Percentiles rank a stretch among this genome's conserved stretches.
Conservation (phyloP, 1,140 invertebrate genomes). For the Neodiprion lecontei region DNA sequence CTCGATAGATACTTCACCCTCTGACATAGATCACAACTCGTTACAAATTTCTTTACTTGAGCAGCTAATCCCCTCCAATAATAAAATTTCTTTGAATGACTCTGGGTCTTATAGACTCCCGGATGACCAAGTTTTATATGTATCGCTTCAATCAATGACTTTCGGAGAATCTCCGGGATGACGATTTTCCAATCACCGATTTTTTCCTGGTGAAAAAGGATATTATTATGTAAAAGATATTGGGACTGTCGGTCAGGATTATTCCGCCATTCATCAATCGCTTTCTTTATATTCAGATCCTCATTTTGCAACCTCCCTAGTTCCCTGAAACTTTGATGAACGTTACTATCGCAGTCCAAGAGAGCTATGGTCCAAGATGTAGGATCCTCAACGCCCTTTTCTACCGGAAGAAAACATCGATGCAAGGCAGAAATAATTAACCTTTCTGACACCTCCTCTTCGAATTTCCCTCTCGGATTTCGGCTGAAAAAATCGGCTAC, state of each 20-base stretch:
- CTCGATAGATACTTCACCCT: constrained; percentile 24
- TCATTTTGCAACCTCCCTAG: no score
- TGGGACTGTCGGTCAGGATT: background rate
- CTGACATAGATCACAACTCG: constrained; percentile 28
- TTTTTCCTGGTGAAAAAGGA: background rate
- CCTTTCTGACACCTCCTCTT: background rate
- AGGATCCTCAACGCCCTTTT: no score
- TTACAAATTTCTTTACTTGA: background rate
- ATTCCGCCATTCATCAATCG: background rate
- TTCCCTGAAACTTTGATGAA: no score
- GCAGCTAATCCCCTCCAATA: constrained; percentile 22
- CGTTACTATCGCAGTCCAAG: no score
- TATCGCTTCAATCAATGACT: background rate
- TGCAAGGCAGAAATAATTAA: no score
- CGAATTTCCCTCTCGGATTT: background rate
- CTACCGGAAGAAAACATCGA: no score
- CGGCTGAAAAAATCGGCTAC: no score
- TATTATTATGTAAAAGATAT: background rate
- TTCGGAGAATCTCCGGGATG: background rate
- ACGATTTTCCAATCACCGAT: background rate
- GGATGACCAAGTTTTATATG: constrained; percentile 27
- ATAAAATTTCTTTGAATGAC: constrained; percentile 21
- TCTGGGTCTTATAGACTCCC: constrained; percentile 24
- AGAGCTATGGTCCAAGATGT: no score
- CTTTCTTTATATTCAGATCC: no score